Base-by-base conservation (phyloP, 2,113 vertebrate genomes). In the Callionymus lyra region DNA sequence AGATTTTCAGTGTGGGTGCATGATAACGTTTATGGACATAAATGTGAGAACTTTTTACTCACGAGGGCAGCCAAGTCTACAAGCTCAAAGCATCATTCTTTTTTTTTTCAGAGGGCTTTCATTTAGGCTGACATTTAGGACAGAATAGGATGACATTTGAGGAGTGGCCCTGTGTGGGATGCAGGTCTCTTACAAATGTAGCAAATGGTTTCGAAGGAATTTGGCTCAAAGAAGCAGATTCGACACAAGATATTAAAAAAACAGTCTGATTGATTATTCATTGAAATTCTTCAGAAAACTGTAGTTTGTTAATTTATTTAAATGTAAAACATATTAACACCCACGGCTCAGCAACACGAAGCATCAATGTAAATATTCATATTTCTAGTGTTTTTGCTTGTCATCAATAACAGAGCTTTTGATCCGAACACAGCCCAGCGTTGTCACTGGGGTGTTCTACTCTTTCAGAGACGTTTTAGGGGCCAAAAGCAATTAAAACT, bases 71-170 rank as follows among this genome's bases (percentile, higher is more conserved):
- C 44, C 40, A 47, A 65, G 50, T 48, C 47, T 27, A 51, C 52
- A 56, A 41, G 65, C 38, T 53, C 15, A 1, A 40, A 70, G 44
- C 16, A 18, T n/a, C 31, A 34, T 39, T 58, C n/a, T n/a, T n/a
- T n/a, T n/a, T n/a, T n/a, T n/a, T n/a, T 63, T 49, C 18, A 54
- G 45, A 41, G 44, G 41, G 44, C 50, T 69, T 69, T 72, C 56
- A 65, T 61, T 44, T 61, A 40, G 39, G 21, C 46, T 79, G 76
- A 74, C 74, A 77, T 81, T 81, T 79, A 64, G 49, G 63, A 68
- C 52, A 63, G 55, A 72, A 68, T 53, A 44, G 33, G 53, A 31
- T 79, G 74, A 47, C 71, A 81, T 79, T 81, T 79, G 50, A 62
- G 53, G 47, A 50, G 38, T 50, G 63, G 68, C 44, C 10, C 21